A percentile compares a stretch with the other conserved stretches of the same genome.
These are phyloP conservation scores for Pionites leucogaster DNA, from an alignment of 2,113 vertebrate genomes.

Conservation along the genomic window DNA sequence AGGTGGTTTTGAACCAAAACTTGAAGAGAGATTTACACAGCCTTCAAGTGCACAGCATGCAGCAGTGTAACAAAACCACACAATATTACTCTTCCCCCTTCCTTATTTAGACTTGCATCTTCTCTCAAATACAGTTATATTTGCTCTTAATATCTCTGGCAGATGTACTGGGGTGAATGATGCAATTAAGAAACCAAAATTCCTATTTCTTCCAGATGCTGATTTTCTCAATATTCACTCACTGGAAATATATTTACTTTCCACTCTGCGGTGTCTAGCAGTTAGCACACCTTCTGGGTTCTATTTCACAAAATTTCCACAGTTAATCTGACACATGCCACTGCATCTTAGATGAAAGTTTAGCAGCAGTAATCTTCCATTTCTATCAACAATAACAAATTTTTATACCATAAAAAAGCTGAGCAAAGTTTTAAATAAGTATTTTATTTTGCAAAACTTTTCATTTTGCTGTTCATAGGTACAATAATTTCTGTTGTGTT, in stretches of 20 bases:
- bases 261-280: constrained; percentile 26
- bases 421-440: background rate
- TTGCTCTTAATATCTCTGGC: constrained; percentile 59
- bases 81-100: background rate
- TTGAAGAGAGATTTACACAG: background rate
- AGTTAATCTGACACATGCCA: constrained; percentile 45
- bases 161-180: constrained; percentile 75
- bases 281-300: constrained; percentile 64
- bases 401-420: background rate
- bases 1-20: background rate
- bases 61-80: background rate
- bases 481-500: background rate
- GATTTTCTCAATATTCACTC: constrained; percentile 73
- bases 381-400: background rate
- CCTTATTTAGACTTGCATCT: constrained; percentile 45
- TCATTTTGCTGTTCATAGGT: background rate
- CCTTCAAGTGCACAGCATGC: background rate
- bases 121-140: constrained; percentile 46
- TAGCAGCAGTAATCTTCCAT: background rate
- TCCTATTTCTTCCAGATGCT: constrained; percentile 72
- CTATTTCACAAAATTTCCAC: constrained; percentile 44
- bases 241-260: constrained; percentile 67
- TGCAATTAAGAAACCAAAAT: constrained; percentile 70
- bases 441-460: background rate
- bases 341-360: constrained; percentile 31